phyloP scores from a whole-genome alignment of 2,113 vertebrate genomes.

The Donacobius atricapilla region DNA sequence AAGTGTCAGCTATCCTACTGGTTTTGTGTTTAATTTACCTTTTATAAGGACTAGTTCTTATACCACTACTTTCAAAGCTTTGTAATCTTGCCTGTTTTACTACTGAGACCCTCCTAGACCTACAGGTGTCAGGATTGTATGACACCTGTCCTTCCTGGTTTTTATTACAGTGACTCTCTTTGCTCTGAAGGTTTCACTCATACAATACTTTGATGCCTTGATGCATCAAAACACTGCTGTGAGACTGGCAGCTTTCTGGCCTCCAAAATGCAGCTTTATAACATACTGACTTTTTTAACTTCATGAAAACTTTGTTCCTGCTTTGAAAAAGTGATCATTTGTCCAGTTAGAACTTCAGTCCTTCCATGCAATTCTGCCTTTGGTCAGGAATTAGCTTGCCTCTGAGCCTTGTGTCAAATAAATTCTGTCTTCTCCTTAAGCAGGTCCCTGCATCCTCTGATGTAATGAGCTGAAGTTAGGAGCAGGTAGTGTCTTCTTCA shows the following conservation, averaged over 20 bases:
- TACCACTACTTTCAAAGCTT: not conserved
- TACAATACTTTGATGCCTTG: not conserved
- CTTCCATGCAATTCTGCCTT: not conserved
- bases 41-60: not conserved
- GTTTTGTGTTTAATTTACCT: not conserved
- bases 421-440: not conserved
- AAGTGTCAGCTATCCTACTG: not conserved
- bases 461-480: not conserved
- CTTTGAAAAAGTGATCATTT: not conserved
- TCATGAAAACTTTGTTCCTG: not conserved
- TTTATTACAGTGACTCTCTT: not conserved
- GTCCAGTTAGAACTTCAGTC: not conserved
- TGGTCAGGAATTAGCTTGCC: not conserved
- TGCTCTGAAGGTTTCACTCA: not conserved
- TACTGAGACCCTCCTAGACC: not conserved
- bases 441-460: not conserved
- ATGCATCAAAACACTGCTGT: not conserved
- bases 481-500: not conserved
- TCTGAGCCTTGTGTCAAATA: not conserved
- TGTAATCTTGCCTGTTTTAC: not conserved
- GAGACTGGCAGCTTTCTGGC: not conserved
- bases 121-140: not conserved
- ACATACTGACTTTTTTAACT: not conserved
- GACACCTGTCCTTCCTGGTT: not conserved
- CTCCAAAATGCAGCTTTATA: not conserved